phyloP scores from a whole-genome alignment of 2,113 vertebrate species.

The Oenanthe oenanthe region DNA sequence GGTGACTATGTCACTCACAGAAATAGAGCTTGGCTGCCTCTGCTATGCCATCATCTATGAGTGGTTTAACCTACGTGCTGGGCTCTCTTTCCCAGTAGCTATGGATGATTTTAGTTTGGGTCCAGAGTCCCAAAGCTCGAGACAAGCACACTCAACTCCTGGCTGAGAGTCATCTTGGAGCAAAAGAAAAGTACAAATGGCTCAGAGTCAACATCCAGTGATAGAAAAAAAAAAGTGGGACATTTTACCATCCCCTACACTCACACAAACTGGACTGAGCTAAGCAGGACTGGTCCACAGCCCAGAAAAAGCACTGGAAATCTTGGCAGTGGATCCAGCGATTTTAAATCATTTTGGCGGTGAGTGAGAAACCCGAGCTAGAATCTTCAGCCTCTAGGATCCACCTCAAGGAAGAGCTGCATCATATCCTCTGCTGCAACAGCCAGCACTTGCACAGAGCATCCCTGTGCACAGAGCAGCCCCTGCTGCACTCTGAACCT shows the following conservation, averaged over 20 bases:
- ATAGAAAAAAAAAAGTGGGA: neutral
- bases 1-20: slow-evolving; percentile 13
- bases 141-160: neutral
- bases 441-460: neutral
- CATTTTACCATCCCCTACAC: neutral
- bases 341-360: neutral
- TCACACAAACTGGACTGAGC: neutral
- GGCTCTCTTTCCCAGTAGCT: slow-evolving; percentile 6
- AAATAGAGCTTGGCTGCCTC: slow-evolving; percentile 40
- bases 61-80: slow-evolving; percentile 29
- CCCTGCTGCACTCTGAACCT: neutral
- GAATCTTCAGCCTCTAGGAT: neutral
- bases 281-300: neutral
- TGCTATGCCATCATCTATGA: neutral
- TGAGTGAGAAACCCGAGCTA: neutral
- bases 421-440: neutral
- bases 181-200: neutral
- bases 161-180: neutral
- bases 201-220: neutral
- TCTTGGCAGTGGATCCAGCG: neutral
- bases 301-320: slow-evolving; percentile 33
- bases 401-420: neutral
- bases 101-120: neutral
- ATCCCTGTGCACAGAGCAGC: neutral
- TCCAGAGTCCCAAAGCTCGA: neutral